Base-by-base conservation (phyloP, 2,797 vertebrate genomes). In the Tenualosa thibaudeaui region DNA sequence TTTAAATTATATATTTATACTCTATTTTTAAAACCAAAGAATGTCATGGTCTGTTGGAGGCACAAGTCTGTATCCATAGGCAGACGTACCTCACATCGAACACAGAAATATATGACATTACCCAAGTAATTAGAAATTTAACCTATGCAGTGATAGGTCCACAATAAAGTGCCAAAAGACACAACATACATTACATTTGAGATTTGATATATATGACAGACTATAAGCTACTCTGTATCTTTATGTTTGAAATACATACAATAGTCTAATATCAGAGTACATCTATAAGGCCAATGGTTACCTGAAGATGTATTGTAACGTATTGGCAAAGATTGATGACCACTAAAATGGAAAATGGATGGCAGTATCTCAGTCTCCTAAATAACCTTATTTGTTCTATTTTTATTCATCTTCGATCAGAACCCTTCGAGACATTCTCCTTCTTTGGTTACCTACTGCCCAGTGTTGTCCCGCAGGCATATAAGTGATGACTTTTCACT, bases 61-160 rank as follows among this genome's bases (percentile, higher is more conserved):
- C 96, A 97, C 96, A 95, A 95, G 96, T 98, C 96, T 98, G 97
- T 97, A 97, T 97, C 96, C 96, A 96, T 96, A 97, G 97, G 97
- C 96, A 97, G 96, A 95, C 96, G 95, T 97, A 94, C 96, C 97
- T 94, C 97, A 94, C 92, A 87, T 94, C 95, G 94, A 96, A 95
- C 97, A 96, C 95, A 93, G 93, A 96, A 96, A 95, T 96, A 94
- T 92, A 96, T 96, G 96, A 97, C 96, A 97, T 97, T 97, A 98
- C 95, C 96, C 96, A 98, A 97, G 96, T 97, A 97, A 97, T 97
- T 96, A 97, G 96, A 96, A 96, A 97, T 95, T 95, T 96, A 93
- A 97, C 97, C 97, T 97, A 97, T 96, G 93, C 95, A 93, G 89
- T 83, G 92, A 98, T 97, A 98, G 97, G 97, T 97, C 96, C 87